Evolutionary conservation across 2,113 vertebrate species (phyloP).

Genomic region (Casuarius casuarius): DNA sequence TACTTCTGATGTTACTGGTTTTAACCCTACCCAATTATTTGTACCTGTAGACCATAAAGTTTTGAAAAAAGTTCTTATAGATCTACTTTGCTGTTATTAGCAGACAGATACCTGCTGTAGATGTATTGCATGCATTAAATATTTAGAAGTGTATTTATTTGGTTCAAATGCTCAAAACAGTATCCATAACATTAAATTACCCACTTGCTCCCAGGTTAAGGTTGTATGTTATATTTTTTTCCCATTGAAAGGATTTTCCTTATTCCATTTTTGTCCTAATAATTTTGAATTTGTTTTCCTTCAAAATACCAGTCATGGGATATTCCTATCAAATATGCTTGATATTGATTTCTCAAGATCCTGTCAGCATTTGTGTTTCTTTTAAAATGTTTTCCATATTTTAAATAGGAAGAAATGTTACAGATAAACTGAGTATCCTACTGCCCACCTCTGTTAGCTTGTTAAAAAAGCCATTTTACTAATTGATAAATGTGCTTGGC

Average conservation of each 20-base stretch:
- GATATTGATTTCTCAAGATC: neutral
- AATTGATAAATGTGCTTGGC: neutral
- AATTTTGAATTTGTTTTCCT: neutral
- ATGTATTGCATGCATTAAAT: neutral
- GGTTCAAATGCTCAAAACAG: neutral
- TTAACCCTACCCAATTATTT: neutral
- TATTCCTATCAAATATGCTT: neutral
- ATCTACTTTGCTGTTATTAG: neutral
- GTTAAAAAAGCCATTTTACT: neutral
- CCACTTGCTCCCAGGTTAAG: neutral
- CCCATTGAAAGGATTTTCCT: neutral
- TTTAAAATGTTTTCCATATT: neutral
- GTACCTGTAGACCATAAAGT: neutral
- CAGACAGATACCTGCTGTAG: neutral
- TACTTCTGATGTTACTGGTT: neutral
- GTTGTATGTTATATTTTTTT: neutral
- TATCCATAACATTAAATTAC: neutral
- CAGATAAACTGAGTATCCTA: neutral
- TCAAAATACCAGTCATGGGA: neutral
- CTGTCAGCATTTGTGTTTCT: neutral
- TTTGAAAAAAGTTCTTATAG: neutral
- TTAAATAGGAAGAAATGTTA: neutral
- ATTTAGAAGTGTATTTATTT: neutral
- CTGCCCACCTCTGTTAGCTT: neutral
- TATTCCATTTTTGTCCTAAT: neutral